A percentile compares a stretch with the other conserved stretches of the same genome.
Conservation (phyloP, 2,113 vertebrate genomes). For the Spea bombifrons region DNA sequence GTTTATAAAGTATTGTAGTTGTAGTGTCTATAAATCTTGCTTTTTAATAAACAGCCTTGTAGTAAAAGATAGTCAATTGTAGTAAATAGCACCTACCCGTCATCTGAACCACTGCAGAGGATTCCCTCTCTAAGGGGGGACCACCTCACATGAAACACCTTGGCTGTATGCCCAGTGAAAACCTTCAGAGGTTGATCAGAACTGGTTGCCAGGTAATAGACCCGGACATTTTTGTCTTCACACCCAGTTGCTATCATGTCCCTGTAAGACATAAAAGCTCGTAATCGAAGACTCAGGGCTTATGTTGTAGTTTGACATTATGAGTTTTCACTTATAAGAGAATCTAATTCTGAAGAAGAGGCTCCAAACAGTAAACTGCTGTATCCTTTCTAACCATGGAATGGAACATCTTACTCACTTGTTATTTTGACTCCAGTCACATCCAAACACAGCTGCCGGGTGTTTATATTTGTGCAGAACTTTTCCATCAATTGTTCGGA, state of each 20-base stretch:
- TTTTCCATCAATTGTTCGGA: slow-evolving; percentile 89
- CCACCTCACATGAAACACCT: slow-evolving; percentile 96
- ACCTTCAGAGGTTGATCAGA: slow-evolving; percentile 94
- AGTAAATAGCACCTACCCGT: slow-evolving; percentile 73
- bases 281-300: too few species aligned
- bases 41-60: too few species aligned
- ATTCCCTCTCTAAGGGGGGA: slow-evolving; percentile 95
- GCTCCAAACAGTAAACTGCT: too few species aligned
- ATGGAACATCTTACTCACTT: slow-evolving; percentile 73
- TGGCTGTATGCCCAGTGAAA: slow-evolving; percentile 88
- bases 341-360: too few species aligned
- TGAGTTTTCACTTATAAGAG: too few species aligned
- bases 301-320: too few species aligned
- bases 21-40: too few species aligned
- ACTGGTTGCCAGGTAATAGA: slow-evolving; percentile 95
- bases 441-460: slow-evolving; percentile 93
- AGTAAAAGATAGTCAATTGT: too few species aligned
- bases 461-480: slow-evolving; percentile 94
- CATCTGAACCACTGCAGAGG: slow-evolving; percentile 95
- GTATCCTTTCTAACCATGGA: not conserved
- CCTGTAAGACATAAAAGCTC: slow-evolving; percentile 60
- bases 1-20: too few species aligned
- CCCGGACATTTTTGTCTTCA: slow-evolving; percentile 92
- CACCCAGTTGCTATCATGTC: slow-evolving; percentile 98
- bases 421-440: slow-evolving; percentile 98